Evolutionary conservation across 2,888 invertebrate species (phyloP), one percentile per base, ranked within the genome.

Genomic region (Chrysolina oricalcia): DNA sequence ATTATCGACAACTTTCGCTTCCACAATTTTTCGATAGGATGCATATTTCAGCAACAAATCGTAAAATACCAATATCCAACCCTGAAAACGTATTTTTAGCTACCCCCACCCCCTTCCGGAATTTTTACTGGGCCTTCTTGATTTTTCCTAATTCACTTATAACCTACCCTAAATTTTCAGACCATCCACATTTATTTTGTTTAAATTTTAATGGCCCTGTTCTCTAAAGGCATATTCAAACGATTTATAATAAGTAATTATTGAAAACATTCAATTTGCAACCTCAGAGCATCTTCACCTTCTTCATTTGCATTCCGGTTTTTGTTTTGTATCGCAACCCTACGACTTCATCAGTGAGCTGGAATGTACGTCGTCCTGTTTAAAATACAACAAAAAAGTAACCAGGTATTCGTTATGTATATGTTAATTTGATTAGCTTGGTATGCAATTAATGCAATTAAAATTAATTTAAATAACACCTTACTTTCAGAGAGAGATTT

Each of bases 361-460:
- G 67, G 67, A 67, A 67, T 67, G 67, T 50, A 17, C 23, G 27
- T 35, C 40, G 67, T 50, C 48, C 19, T 67, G 27, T 46, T 67
- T 67, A 50, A 67, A 50, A 67, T 53, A 21, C 67, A 67, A 67
- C 17, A 53, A 67, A 67, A 66, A 66, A 35, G 46, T 50, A 67
- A 23, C 8, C 27, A 0, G 35, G 59, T 59, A 59, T 59, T 67
- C 53, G 17, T 19, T 67, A 77, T 74, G 78, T 79, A 81, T 80
- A 80, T 82, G 81, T 78, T 81, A 82, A 81, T 81, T 75, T 76
- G 77, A 78, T 79, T 74, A 75, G 78, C 70, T 70, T 70, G 72
- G 78, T 72, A 78, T 79, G 81, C 81, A 80, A 82, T 82, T 82
- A 82, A 80, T 80, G 80, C 75, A 81, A 67, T 67, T 67, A 67